Conservation (phyloP, 1,140 invertebrate genomes). For the Sesamia nonagrioides region DNA sequence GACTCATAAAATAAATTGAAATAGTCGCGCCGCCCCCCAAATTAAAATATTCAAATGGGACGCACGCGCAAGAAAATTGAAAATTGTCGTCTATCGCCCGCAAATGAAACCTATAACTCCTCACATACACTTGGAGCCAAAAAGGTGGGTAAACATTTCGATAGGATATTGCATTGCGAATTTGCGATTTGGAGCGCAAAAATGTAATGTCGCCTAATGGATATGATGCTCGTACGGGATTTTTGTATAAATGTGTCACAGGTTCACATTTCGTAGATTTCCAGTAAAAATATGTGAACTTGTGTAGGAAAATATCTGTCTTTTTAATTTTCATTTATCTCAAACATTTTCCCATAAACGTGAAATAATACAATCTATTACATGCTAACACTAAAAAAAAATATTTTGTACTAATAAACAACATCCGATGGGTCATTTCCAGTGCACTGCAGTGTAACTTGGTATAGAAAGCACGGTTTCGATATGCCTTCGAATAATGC, state of each 20-base stretch:
- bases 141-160: constrained; percentile 55
- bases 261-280: neutral
- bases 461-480: constrained; percentile 75
- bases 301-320: no score
- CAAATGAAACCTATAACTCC: constrained; percentile 87
- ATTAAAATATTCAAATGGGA: constrained; percentile 88
- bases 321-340: neutral
- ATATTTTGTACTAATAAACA: constrained; percentile 25
- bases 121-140: constrained; percentile 74
- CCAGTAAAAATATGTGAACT: neutral
- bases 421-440: constrained; percentile 48
- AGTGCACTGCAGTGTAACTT: constrained; percentile 71
- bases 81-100: constrained; percentile 87
- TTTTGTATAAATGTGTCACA: neutral
- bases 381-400: neutral
- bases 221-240: constrained; percentile 13
- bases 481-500: constrained; percentile 83
- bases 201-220: constrained; percentile 41
- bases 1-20: constrained; percentile 87
- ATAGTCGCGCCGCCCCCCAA: constrained; percentile 86
- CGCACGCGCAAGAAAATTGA: constrained; percentile 87
- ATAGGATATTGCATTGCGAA: constrained; percentile 40
- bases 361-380: neutral
- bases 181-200: constrained; percentile 30
- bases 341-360: neutral